Conservation (phyloP, 1,140 invertebrate genomes). For the Elymnias hypermnestra region DNA sequence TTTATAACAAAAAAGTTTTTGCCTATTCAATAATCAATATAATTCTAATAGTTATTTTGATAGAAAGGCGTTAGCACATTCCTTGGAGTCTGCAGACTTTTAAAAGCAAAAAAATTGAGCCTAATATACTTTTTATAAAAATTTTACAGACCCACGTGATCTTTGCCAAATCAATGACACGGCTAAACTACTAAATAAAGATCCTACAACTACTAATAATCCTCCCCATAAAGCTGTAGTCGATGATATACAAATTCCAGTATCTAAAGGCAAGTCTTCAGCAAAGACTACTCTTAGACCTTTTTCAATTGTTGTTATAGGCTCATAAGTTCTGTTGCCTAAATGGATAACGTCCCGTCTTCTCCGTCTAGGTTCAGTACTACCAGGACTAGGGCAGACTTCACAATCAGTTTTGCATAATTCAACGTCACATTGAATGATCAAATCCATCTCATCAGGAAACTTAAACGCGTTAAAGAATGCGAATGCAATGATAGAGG, state of each 20-base stretch:
- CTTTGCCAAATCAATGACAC: slow-evolving; percentile 60
- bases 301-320: slow-evolving; percentile 78
- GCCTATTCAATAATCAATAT: not conserved
- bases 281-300: slow-evolving; percentile 81
- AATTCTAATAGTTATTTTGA: not conserved
- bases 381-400: slow-evolving; percentile 81
- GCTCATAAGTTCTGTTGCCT: slow-evolving; percentile 72
- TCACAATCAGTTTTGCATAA: slow-evolving; percentile 89
- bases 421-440: slow-evolving; percentile 90
- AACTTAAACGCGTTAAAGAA: slow-evolving; percentile 93
- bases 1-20: not conserved
- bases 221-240: slow-evolving; percentile 65
- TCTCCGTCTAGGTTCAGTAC: slow-evolving; percentile 80
- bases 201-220: slow-evolving; percentile 50
- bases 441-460: slow-evolving; percentile 90
- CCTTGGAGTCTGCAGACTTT: no score
- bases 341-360: slow-evolving; percentile 69
- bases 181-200: slow-evolving; percentile 53
- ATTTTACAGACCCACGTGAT: slow-evolving; percentile 45
- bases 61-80: not conserved
- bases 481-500: slow-evolving; percentile 87
- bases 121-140: slow-evolving; percentile 20
- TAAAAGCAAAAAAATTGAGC: no score
- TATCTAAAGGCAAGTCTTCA: slow-evolving; percentile 76
- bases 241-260: slow-evolving; percentile 61